Conservation (phyloP, 2,113 vertebrate species). For the Nyctereutes procyonoides region DNA sequence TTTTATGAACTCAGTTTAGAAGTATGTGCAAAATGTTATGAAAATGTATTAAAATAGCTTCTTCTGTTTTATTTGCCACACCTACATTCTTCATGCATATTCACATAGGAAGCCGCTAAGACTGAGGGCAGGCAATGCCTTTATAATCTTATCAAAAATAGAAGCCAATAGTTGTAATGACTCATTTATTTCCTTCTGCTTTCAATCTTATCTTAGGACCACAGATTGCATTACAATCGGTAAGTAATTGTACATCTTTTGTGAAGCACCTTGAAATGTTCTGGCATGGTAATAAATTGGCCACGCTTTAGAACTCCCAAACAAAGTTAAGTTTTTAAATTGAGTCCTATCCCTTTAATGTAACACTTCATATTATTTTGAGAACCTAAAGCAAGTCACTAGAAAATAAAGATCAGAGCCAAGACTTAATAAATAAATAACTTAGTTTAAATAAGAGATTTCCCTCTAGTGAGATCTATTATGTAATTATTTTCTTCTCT, state of each 20-base stretch:
- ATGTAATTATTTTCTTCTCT: not conserved
- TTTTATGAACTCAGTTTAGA: not conserved
- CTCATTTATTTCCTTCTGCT: slow-evolving; percentile 79
- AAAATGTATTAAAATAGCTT: slow-evolving; percentile 74
- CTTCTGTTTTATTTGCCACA: slow-evolving; percentile 80
- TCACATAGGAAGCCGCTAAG: slow-evolving; percentile 79
- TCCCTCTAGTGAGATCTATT: not conserved
- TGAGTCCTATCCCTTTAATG: slow-evolving; percentile 44
- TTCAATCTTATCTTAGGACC: slow-evolving; percentile 79
- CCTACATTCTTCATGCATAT: slow-evolving; percentile 80
- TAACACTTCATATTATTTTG: slow-evolving; percentile 55
- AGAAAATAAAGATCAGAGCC: not conserved
- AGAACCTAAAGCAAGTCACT: slow-evolving; percentile 57
- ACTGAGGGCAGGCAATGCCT: slow-evolving; percentile 75
- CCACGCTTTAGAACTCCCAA: slow-evolving; percentile 74
- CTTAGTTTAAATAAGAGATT: not conserved
- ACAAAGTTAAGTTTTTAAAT: slow-evolving; percentile 77
- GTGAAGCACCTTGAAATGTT: slow-evolving; percentile 75
- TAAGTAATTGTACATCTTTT: slow-evolving; percentile 78
- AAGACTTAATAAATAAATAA: slow-evolving; percentile 23
- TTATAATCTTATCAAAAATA: slow-evolving; percentile 79
- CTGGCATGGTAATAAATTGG: slow-evolving; percentile 68
- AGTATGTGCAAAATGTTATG: slow-evolving; percentile 51
- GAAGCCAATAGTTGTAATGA: slow-evolving; percentile 77
- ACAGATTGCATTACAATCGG: slow-evolving; percentile 78